A percentile compares a stretch with the other conserved stretches of the same genome.
Conservation (phyloP, 1,140 invertebrate species). For the Phthorimaea operculella region DNA sequence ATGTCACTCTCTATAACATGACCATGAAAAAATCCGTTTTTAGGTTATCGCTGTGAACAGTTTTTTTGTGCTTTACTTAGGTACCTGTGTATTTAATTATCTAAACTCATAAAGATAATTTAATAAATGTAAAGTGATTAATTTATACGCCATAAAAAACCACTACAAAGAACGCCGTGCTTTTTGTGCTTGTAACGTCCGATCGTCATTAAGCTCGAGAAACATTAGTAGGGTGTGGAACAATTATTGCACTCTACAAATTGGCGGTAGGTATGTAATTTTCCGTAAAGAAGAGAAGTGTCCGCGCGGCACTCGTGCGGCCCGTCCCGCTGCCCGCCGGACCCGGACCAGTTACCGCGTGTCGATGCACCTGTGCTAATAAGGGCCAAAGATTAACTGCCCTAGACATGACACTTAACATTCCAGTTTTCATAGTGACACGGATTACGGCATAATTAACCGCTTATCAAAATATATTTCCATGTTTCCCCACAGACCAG, state of each 20-base stretch:
- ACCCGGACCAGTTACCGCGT: conserved; percentile 34
- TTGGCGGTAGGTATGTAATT: conserved; percentile 40
- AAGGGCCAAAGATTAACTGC: conserved; percentile 15
- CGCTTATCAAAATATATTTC: conserved; percentile 8
- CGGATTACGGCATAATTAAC: conserved; percentile 8
- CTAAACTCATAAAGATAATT: too few species aligned
- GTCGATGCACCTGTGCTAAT: conserved; percentile 35
- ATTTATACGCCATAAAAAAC: too few species aligned
- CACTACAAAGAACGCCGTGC: too few species aligned
- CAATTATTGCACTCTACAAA: conserved; percentile 15
- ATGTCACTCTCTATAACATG: background rate
- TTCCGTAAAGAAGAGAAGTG: conserved; percentile 26
- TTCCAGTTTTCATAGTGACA: conserved; percentile 17
- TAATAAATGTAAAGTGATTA: too few species aligned
- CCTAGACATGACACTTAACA: conserved; percentile 9
- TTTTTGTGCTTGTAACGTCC: too few species aligned
- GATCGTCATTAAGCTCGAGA: background rate
- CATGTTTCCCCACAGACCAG: background rate
- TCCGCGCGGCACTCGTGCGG: conserved; percentile 4
- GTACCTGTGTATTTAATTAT: too few species aligned
- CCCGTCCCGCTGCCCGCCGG: too few species aligned
- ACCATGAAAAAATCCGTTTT: too few species aligned
- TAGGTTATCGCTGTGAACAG: too few species aligned
- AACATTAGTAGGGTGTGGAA: background rate
- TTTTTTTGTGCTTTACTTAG: too few species aligned